These are phyloP conservation scores for Heliconius sara DNA, from an alignment of 2,888 invertebrate genomes.

Conservation along the genomic window DNA sequence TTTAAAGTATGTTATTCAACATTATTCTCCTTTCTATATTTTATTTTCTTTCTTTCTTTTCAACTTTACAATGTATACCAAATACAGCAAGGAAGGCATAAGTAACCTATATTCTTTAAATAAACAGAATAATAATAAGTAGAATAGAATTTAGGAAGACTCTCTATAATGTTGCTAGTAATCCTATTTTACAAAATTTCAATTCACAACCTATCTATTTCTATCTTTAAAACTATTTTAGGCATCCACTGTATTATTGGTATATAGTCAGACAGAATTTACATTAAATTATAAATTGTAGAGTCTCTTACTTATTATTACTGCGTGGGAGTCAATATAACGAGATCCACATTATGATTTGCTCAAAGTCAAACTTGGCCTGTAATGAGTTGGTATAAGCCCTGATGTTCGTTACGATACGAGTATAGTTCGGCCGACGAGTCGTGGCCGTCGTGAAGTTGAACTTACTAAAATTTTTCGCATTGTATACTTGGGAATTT, in stretches of 20 bases:
- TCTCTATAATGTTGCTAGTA: too few relatives aligned
- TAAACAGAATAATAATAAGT: too few relatives aligned
- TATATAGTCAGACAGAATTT: neutral
- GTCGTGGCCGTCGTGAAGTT: neutral
- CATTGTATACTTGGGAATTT: too few relatives aligned
- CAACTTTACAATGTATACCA: neutral
- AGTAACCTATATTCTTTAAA: too few relatives aligned
- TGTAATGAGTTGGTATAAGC: slow-evolving; percentile 41
- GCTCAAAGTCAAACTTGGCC: slow-evolving; percentile 30
- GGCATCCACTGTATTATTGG: neutral
- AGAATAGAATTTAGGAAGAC: too few relatives aligned
- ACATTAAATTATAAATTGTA: neutral
- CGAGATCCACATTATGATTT: slow-evolving; percentile 41
- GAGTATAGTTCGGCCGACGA: neutral
- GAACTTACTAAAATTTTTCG: neutral
- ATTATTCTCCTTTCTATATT: too few relatives aligned
- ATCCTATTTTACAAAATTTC: too few relatives aligned
- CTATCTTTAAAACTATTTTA: neutral
- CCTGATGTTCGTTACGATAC: slow-evolving; percentile 34
- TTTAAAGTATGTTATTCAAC: too few relatives aligned
- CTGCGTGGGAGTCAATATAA: slow-evolving; percentile 39
- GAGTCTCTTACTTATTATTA: neutral
- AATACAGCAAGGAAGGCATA: neutral
- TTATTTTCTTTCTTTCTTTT: neutral
- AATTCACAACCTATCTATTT: neutral